Conservation (phyloP, 53 echinoderm and acorn worm genomes). For the Pentamera pediparva region DNA sequence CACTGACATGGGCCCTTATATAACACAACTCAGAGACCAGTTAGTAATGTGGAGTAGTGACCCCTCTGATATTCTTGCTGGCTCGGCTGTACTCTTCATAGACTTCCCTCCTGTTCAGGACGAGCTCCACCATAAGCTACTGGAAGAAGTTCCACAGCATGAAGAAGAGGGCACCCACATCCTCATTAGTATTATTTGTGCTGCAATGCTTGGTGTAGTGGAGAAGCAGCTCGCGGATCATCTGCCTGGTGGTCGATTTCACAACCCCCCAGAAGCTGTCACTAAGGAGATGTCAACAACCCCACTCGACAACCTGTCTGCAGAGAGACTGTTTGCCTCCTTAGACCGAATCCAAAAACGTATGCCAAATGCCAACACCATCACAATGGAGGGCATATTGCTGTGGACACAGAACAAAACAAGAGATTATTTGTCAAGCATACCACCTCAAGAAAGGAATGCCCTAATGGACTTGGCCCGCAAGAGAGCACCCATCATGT, state of each 20-base stretch:
- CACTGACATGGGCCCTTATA: not conserved
- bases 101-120: not conserved
- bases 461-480: slow-evolving; percentile 12
- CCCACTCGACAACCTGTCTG: slow-evolving; percentile 10
- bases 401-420: slow-evolving; percentile 15
- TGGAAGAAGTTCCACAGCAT: not conserved
- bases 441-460: not conserved
- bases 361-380: slow-evolving; percentile 26
- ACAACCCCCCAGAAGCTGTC: not conserved
- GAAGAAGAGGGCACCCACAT: not conserved
- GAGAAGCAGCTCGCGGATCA: not conserved
- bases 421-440: not conserved
- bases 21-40: no score
- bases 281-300: slow-evolving; percentile 1
- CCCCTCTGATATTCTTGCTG: not conserved
- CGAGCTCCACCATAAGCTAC: not conserved
- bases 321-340: slow-evolving; percentile 9
- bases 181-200: not conserved
- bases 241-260: not conserved
- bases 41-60: not conserved
- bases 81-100: not conserved
- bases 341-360: not conserved
- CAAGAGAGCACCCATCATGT: slow-evolving; percentile 2
- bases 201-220: not conserved
- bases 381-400: slow-evolving; percentile 11